Base-by-base conservation (phyloP, 2,113 vertebrate genomes). In the Ageneiosus marmoratus region DNA sequence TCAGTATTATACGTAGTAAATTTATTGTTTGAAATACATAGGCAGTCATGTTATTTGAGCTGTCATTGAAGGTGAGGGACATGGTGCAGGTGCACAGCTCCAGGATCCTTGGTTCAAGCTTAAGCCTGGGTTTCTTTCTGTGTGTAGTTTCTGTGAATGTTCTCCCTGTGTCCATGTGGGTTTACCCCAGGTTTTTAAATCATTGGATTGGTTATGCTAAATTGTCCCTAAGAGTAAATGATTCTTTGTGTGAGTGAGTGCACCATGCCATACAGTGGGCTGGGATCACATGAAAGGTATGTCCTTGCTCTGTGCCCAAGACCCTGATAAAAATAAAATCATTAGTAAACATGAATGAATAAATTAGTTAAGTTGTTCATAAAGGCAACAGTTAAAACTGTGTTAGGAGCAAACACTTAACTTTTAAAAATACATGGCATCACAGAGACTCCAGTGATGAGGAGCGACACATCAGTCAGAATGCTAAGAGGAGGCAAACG, bases 381-480 rank as follows among this genome's bases (percentile, higher is more conserved):
- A n/a, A 29, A 51, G 3, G 8, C 48, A 74, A 11, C n/a, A 18
- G 20, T 20, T 32, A 20, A 53, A 75, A 53, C 72, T 27, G 70
- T 73, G 70, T 73, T 73, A 29, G 44, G n/a, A 16, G 1, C 1
- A 3, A 48, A 50, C 24, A 13, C 8, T n/a, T n/a, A n/a, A n/a
- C n/a, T n/a, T n/a, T n/a, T n/a, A n/a, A n/a, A n/a, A n/a, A 53
- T 22, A 22, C 18, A 34, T 48, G 22, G 69, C 48, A n/a, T 75
- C 73, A 53, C 91, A 97, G 96, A 63, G 96, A 96, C 85, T 97
- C 95, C 83, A 95, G 95, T 0, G 96, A 97, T 0, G 95, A 96
- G 1, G 95, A 97, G 37, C 89, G 79, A 51, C 82, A 82, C 0
- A 63, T 69, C 4, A 69, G 81, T 1, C 80, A 87, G 27, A 77